These are phyloP conservation scores for Allacma fusca DNA, from an alignment of 2,888 invertebrate genomes.

Conservation along the genomic window DNA sequence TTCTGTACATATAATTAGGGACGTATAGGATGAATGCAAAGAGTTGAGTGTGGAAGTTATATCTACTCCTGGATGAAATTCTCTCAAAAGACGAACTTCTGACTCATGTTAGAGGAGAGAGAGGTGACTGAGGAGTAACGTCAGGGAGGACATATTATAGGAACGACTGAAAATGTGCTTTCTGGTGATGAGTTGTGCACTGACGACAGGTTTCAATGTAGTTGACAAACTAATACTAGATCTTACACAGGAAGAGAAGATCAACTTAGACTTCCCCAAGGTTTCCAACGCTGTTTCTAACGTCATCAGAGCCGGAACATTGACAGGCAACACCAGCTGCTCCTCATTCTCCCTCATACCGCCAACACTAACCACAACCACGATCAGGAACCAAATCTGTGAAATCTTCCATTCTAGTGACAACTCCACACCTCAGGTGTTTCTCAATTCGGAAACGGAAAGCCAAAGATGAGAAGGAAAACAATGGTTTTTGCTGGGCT, in stretches of 20 bases:
- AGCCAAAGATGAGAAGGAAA: conserved; percentile 52
- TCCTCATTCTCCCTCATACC: conserved; percentile 3
- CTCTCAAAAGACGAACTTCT: background rate
- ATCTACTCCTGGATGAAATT: too few species aligned
- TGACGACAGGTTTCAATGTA: conserved; percentile 23
- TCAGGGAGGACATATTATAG: background rate
- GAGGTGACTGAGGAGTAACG: background rate
- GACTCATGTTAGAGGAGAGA: background rate
- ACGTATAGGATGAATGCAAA: too few species aligned
- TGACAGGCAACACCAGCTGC: conserved; percentile 3
- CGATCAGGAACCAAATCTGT: conserved; percentile 9
- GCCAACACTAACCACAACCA: conserved; percentile 14
- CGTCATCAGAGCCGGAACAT: conserved; percentile 5
- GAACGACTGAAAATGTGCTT: conserved; percentile 36
- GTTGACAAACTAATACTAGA: conserved; percentile 14
- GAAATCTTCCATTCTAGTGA: conserved; percentile 19
- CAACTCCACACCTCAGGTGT: conserved; percentile 40
- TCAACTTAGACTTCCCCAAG: conserved; percentile 14
- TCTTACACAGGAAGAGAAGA: conserved; percentile 10
- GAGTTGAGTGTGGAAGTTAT: too few species aligned
- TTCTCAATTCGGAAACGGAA: background rate
- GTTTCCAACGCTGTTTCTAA: background rate
- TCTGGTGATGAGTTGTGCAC: conserved; percentile 33
- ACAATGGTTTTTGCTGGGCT: conserved; percentile 59
- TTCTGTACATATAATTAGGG: too few species aligned